Percentiles rank a stretch among this genome's conserved stretches.
Conservation (phyloP, 1,140 invertebrate species). For the Euura saliciscinereae region DNA sequence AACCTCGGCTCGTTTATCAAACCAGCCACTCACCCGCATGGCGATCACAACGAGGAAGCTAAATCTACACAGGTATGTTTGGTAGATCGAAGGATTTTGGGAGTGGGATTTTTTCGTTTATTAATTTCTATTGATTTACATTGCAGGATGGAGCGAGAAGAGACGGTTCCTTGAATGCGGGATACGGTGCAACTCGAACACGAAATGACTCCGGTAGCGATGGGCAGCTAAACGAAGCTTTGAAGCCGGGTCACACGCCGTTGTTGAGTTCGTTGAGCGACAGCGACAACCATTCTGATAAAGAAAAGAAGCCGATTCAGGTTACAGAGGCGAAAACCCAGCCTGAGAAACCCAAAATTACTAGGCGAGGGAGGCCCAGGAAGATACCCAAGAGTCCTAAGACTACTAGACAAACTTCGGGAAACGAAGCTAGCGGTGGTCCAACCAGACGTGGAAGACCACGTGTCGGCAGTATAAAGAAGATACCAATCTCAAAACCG, state of each 20-base stretch:
- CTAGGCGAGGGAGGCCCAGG: conserved; percentile 55
- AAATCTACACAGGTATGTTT: conserved; percentile 43
- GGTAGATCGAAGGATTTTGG: neutral
- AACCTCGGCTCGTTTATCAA: conserved; percentile 61
- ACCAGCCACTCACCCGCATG: conserved; percentile 40
- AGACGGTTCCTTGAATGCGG: conserved; percentile 24
- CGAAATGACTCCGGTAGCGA: conserved; percentile 31
- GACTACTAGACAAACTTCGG: conserved; percentile 22
- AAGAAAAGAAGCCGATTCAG: conserved; percentile 35
- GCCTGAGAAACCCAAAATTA: conserved; percentile 53
- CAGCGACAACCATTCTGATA: conserved; percentile 48
- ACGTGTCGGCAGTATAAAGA: conserved; percentile 35
- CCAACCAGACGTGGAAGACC: conserved; percentile 32
- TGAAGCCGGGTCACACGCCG: conserved; percentile 41
- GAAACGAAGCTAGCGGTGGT: conserved; percentile 17
- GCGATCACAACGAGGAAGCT: conserved; percentile 39
- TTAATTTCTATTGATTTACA: conserved; percentile 12
- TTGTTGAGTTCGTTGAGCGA: conserved; percentile 44
- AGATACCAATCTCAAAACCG: conserved; percentile 43
- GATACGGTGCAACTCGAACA: conserved; percentile 19
- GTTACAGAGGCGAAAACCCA: conserved; percentile 36
- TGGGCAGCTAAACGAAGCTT: conserved; percentile 42
- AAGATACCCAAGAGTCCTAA: conserved; percentile 48
- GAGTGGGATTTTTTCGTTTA: neutral
- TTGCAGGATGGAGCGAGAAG: conserved; percentile 28